These are phyloP conservation scores for Harpalus rubripes DNA, from an alignment of 2,888 invertebrate genomes.

Conservation along the genomic window DNA sequence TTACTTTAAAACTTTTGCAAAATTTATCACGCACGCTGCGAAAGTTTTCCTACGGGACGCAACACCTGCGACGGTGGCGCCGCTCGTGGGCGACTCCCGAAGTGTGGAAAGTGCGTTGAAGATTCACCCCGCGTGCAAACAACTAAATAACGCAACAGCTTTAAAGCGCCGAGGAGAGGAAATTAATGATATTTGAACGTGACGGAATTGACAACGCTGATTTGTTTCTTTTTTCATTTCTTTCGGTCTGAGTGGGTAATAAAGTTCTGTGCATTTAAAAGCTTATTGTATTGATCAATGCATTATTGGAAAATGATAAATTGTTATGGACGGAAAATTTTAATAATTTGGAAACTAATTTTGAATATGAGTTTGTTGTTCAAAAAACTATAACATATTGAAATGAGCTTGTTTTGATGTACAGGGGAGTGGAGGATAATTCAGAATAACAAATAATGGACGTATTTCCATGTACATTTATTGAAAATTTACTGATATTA, in stretches of 20 bases:
- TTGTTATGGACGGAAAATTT: too few species aligned
- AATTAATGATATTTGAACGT: slow-evolving; percentile 47
- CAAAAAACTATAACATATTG: too few species aligned
- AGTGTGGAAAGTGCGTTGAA: neutral
- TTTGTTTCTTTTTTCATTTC: neutral
- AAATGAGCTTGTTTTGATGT: too few species aligned
- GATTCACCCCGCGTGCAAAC: slow-evolving; percentile 26
- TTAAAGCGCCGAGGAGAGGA: neutral
- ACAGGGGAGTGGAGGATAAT: too few species aligned
- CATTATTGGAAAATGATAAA: too few species aligned
- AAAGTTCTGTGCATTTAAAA: neutral
- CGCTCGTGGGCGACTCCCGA: neutral
- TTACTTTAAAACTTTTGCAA: slow-evolving; percentile 54
- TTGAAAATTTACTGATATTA: too few species aligned
- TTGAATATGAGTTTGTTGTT: too few species aligned
- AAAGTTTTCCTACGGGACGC: neutral
- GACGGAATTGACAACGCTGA: neutral
- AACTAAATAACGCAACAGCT: slow-evolving; percentile 33
- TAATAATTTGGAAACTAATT: too few species aligned
- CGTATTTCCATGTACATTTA: too few species aligned
- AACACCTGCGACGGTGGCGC: slow-evolving; percentile 8
- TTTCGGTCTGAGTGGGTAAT: neutral
- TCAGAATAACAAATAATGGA: too few species aligned
- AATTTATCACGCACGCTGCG: slow-evolving; percentile 29
- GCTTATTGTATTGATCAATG: neutral